These are phyloP conservation scores for Thymelicus lineola DNA, from an alignment of 2,888 invertebrate genomes.

Conservation along the genomic window DNA sequence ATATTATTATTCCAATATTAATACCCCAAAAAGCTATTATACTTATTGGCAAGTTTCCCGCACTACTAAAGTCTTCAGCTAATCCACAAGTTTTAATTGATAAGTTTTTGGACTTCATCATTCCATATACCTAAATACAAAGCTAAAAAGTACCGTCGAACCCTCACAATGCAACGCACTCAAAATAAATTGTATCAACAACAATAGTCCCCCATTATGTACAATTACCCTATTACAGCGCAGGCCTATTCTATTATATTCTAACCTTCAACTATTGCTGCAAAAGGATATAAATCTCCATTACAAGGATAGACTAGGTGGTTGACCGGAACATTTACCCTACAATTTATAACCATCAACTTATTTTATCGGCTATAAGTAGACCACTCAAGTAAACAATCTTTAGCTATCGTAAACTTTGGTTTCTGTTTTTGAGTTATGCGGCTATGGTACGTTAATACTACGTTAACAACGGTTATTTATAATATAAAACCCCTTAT, in stretches of 20 bases:
- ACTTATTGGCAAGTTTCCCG: too few species aligned
- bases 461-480: too few species aligned
- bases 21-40: too few species aligned
- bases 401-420: constrained; percentile 21
- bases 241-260: constrained; percentile 32
- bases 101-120: too few species aligned
- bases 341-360: constrained; percentile 42
- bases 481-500: too few species aligned
- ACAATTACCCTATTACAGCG: constrained; percentile 44
- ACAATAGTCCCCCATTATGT: constrained; percentile 36
- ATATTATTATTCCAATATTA: too few species aligned
- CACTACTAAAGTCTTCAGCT: too few species aligned
- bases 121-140: too few species aligned
- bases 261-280: constrained; percentile 39
- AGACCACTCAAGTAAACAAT: constrained; percentile 46
- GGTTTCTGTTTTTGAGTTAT: constrained; percentile 1
- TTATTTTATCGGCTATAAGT: constrained; percentile 55
- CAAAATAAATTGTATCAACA: neutral
- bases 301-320: constrained; percentile 47
- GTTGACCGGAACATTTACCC: constrained; percentile 55
- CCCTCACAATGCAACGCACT: neutral
- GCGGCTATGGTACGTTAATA: neutral
- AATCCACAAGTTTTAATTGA: too few species aligned
- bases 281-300: constrained; percentile 62
- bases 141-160: neutral